Percentiles rank a stretch among this genome's conserved stretches.
Conservation (phyloP, 2,113 vertebrate genomes). For the Steatornis caripensis region DNA sequence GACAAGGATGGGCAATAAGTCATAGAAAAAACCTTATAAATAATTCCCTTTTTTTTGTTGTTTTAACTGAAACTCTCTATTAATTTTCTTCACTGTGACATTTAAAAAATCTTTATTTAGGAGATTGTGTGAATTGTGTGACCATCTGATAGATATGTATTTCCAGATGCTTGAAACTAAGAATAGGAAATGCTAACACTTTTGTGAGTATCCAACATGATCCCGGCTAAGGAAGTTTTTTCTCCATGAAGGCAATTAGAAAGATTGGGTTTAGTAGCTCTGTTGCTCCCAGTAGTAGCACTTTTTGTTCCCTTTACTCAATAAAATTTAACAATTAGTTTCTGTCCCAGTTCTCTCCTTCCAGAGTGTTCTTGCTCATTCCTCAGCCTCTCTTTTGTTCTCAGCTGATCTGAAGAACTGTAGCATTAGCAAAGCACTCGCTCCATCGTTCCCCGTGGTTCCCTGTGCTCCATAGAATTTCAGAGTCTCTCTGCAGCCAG, state of each 20-base stretch:
- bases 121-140: neutral
- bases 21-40: neutral
- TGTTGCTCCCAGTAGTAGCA: neutral
- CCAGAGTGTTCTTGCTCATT: neutral
- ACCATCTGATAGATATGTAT: neutral
- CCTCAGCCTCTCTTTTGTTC: neutral
- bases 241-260: neutral
- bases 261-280: neutral
- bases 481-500: neutral
- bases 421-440: neutral
- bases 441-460: neutral
- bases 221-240: neutral
- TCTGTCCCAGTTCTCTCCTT: neutral
- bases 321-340: neutral
- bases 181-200: fast-evolving
- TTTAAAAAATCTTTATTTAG: neutral
- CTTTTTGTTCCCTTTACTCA: neutral
- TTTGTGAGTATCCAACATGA: neutral
- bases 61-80: neutral
- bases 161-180: neutral
- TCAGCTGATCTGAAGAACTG: neutral
- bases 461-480: neutral
- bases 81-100: neutral
- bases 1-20: neutral
- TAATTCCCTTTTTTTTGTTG: neutral